Evolutionary conservation across 1,140 invertebrate species (phyloP), one percentile per base, ranked within the genome.

Genomic region (Pentalonia nigronervosa): DNA sequence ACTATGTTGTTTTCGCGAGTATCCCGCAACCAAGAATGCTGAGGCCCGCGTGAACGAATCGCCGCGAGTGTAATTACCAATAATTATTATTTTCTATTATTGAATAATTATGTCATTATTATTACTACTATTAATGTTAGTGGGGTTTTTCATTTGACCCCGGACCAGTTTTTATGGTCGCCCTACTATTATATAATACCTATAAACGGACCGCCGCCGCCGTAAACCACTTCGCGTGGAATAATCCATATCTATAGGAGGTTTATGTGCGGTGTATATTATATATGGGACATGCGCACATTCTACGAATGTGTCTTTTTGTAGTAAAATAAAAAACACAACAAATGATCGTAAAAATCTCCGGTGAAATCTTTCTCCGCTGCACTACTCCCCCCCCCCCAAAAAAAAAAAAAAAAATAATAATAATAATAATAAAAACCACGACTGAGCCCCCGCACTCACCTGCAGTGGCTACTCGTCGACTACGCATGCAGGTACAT

Each of bases 221-320:
- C 4, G 60, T 76, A 76, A 76, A n/a, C 60, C 60, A n/a, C 60
- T 76, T 76, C 60, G n/a, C 60, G 30, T 30, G 60, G 60, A 76
- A 76, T 76, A 76, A 76, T 76, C 60, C 60, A 76, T 76, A 76
- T 76, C 30, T 67, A 60, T 60, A 60, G 30, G n/a, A 76, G 60
- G 14, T 76, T 76, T 20, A 76, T n/a, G n/a, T 6, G 8, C 0
- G 14, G 21, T 67, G 4, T 67, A n/a, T 76, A 76, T 76, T 41
- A 67, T 67, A 67, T 76, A 76, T 17, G 11, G n/a, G 14, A 76
- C n/a, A 14, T 76, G 60, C 14, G 30, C 60, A 76, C 60, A 76
- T 76, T 76, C 60, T 76, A n/a, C n/a, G 30, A 76, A 76, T n/a
- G 60, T 76, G 60, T 76, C 60, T 76, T 76, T 76, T 76, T 76